Evolutionary conservation across 2,797 vertebrate genomes (phyloP).

Genomic region (Lycodopsis pacificus): DNA sequence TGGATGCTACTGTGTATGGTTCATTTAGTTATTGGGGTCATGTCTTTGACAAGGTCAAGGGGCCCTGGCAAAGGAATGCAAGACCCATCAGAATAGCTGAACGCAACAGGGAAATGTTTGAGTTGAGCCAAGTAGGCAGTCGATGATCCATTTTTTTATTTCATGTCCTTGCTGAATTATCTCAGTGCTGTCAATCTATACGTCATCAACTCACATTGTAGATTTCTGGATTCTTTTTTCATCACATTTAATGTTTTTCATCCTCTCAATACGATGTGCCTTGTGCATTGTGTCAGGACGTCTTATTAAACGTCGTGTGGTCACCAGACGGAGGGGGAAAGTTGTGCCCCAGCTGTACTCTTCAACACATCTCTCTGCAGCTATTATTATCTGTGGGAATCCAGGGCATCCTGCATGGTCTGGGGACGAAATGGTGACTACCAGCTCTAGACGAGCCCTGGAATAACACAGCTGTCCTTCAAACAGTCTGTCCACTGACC

Average conservation of each 20-base stretch:
- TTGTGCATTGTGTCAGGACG: slow-evolving; percentile 21
- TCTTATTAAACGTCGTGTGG: slow-evolving; percentile 47
- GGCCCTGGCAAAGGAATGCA: slow-evolving; percentile 41
- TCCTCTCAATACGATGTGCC: slow-evolving; percentile 1
- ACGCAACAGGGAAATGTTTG: slow-evolving; percentile 28
- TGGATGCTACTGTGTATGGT: slow-evolving; percentile 19
- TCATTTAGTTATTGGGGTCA: slow-evolving; percentile 56
- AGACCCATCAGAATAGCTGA: slow-evolving; percentile 34
- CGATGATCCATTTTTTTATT: slow-evolving; percentile 3
- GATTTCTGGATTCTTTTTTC: slow-evolving; percentile 18
- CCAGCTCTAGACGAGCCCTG: slow-evolving; percentile 65
- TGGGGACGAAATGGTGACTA: slow-evolving; percentile 66
- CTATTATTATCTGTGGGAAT: slow-evolving; percentile 84
- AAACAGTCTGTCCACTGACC: slow-evolving; percentile 38
- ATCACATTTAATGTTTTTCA: slow-evolving; percentile 4
- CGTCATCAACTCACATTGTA: slow-evolving; percentile 12
- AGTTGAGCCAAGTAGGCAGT: slow-evolving; percentile 19
- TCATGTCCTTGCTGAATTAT: slow-evolving; percentile 26
- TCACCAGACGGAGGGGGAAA: slow-evolving; percentile 45
- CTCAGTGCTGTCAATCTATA: slow-evolving; percentile 16
- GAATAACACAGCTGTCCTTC: slow-evolving; percentile 79
- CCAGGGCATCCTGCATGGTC: slow-evolving; percentile 73
- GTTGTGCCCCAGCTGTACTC: slow-evolving; percentile 57
- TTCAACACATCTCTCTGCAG: slow-evolving; percentile 61
- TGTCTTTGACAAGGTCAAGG: slow-evolving; percentile 59